Base-by-base conservation (phyloP, 2,797 vertebrate genomes). In the Leontopithecus rosalia region DNA sequence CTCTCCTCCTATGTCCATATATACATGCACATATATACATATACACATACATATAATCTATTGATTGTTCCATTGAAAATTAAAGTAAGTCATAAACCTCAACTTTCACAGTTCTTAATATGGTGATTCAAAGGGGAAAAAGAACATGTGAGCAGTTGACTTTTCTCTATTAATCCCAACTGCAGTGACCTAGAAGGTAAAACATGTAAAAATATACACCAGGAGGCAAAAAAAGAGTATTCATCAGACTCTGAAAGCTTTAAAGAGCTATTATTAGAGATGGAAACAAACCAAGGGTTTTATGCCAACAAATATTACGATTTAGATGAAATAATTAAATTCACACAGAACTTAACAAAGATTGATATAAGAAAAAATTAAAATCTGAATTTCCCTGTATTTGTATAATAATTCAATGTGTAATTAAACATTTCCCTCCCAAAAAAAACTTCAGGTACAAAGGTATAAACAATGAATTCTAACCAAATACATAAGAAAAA, bases 401-500 rank as follows among this genome's bases (percentile, higher is more conserved):
- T 43, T 87, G 46, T 43, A 20, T 64, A 64, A 75, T 46, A 52
- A 64, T 13, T 75, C 8, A 85, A 88, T 36, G 33, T 61, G 77
- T 17, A 77, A 91, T n/a, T 85, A 85, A 94, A 92, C 36, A 83
- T 15, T 50, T 58, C 48, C 61, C 50, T 46, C 52, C 46, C n/a
- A 52, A 58, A 75, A 30, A 82, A 83, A 82, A 83, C 30, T 81
- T 73, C 33, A 72, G 52, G 36, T 10, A 77, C 50, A 85, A 52
- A 50, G 17, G 8, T 8, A 58, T 28, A 79, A 79, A 17, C 30
- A 88, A 55, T 41, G 46, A 87, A 91, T 80, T 87, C 61, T 86
- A 88, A 77, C 46, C 85, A 88, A 89, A 52, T 4, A 77, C 33
- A 61, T 80, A 76, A 95, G 55, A 88, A 55, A 91, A 90, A 93